Conservation (phyloP, 1,140 invertebrate species). For the Trichonephila clavipes region DNA sequence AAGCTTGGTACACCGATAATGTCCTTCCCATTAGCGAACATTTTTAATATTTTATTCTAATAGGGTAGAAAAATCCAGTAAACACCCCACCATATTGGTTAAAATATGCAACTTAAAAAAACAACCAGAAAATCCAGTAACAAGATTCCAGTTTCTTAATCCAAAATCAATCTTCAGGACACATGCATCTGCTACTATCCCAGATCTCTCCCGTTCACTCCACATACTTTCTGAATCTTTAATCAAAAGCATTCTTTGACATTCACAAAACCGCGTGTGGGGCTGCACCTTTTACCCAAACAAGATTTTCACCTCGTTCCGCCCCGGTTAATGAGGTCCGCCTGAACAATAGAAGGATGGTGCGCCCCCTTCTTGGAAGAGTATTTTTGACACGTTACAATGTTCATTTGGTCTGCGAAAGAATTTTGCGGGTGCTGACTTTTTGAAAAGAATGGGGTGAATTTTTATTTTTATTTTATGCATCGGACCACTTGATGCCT, state of each 20-base stretch:
- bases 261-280: neutral
- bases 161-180: neutral
- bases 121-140: neutral
- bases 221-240: neutral
- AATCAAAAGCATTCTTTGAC: constrained; percentile 31
- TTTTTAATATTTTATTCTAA: too few relatives aligned
- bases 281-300: constrained; percentile 18
- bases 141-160: neutral
- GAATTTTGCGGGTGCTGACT: neutral
- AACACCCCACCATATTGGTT: neutral
- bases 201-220: neutral
- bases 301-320: constrained; percentile 24
- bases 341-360: neutral
- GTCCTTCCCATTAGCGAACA: too few relatives aligned
- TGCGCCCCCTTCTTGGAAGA: neutral
- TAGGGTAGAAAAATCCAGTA: neutral
- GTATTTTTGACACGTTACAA: constrained; percentile 22
- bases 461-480: neutral
- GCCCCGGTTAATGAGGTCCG: constrained; percentile 27
- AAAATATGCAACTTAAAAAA: neutral
- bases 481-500: neutral
- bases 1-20: too few relatives aligned
- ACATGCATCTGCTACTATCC: neutral
- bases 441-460: neutral
- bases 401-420: constrained; percentile 18